phyloP scores from a whole-genome alignment of 2,113 vertebrate species.

The Myiozetetes cayanensis region DNA sequence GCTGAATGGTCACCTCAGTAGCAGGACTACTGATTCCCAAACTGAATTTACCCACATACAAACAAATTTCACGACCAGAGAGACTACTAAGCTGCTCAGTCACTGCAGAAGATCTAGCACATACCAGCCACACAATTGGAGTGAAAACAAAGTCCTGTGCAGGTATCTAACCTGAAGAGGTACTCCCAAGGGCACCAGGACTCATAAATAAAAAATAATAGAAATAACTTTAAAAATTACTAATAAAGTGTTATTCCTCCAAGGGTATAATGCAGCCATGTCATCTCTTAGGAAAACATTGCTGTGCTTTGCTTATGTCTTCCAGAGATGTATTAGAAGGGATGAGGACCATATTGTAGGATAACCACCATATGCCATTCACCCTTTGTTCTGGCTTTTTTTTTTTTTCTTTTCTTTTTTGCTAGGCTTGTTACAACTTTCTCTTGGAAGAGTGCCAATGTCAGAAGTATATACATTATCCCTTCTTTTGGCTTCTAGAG shows the following conservation, averaged over 20 bases:
- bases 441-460: constrained; percentile 31
- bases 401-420: neutral
- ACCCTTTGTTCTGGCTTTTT: constrained; percentile 41
- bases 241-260: neutral
- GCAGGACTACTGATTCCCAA: neutral
- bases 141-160: neutral
- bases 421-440: constrained; percentile 35
- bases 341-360: constrained; percentile 55
- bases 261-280: neutral
- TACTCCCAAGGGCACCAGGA: neutral
- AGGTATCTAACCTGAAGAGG: neutral
- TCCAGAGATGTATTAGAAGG: constrained; percentile 38
- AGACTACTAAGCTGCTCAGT: neutral
- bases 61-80: neutral
- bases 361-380: constrained; percentile 55
- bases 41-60: neutral
- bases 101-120: neutral
- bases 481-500: constrained; percentile 16
- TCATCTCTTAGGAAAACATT: neutral
- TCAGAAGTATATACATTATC: constrained; percentile 29
- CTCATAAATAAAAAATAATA: neutral
- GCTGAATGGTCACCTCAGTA: neutral
- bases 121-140: neutral
- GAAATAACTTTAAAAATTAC: neutral
- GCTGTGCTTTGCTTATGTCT: neutral